Conservation (phyloP, 2,797 vertebrate species). For the Arctocebus calabarensis region DNA sequence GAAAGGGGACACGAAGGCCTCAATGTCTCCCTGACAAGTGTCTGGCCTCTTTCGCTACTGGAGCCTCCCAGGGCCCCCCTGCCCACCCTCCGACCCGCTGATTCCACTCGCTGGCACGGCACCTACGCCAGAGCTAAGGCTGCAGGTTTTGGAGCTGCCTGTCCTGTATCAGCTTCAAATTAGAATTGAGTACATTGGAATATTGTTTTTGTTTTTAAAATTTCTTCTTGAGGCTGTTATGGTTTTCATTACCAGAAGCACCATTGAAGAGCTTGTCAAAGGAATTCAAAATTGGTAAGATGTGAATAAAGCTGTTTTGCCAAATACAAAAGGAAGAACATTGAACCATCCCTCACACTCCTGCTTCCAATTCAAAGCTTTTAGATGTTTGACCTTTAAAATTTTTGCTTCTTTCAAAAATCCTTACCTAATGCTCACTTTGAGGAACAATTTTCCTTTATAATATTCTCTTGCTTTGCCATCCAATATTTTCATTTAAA, state of each 20-base stretch:
- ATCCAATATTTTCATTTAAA: slow-evolving; percentile 49
- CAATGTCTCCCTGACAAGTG: too few species aligned
- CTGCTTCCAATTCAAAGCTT: not conserved
- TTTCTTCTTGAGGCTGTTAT: not conserved
- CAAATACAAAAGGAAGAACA: not conserved
- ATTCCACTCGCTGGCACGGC: too few species aligned
- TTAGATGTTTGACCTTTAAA: slow-evolving; percentile 25
- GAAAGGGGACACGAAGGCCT: too few species aligned
- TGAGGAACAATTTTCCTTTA: slow-evolving; percentile 26
- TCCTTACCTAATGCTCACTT: slow-evolving; percentile 29
- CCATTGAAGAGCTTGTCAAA: not conserved
- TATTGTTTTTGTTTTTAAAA: not conserved
- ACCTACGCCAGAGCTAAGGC: too few species aligned
- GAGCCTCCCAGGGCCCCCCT: too few species aligned
- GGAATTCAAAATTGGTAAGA: not conserved
- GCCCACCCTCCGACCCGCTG: too few species aligned
- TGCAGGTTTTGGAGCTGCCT: too few species aligned
- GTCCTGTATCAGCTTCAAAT: too few species aligned
- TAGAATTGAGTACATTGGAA: not conserved
- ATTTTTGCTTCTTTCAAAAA: slow-evolving; percentile 40
- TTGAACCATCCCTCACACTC: not conserved
- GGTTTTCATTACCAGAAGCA: not conserved
- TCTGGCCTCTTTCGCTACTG: too few species aligned
- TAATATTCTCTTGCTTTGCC: not conserved
- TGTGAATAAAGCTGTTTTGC: slow-evolving; percentile 42